A percentile compares a stretch with the other conserved stretches of the same genome.
phyloP scores from a whole-genome alignment of 2,797 vertebrate genomes.

The Ispidina picta region DNA sequence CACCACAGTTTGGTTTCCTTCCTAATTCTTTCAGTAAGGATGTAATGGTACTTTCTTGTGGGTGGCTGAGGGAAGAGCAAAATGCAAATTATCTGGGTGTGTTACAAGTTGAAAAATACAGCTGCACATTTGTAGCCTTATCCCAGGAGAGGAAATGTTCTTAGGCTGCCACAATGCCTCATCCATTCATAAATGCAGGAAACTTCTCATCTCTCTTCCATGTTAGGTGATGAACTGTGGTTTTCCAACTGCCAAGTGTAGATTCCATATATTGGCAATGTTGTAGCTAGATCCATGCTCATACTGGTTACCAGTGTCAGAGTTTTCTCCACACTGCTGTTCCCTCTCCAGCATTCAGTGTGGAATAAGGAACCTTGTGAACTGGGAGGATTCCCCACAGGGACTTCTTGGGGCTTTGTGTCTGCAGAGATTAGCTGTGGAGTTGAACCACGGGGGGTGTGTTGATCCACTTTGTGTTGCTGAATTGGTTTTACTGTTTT shows the following conservation, averaged over 20 bases:
- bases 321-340: neutral
- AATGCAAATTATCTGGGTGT: neutral
- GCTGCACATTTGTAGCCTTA: neutral
- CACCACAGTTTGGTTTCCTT: neutral
- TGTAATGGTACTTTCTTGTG: neutral
- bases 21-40: neutral
- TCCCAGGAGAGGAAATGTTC: neutral
- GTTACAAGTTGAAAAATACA: neutral
- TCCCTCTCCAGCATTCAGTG: fast-evolving
- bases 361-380: neutral
- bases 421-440: neutral
- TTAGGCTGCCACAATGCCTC: neutral
- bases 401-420: neutral
- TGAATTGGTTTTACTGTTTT: neutral
- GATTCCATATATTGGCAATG: fast-evolving
- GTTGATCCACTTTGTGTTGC: neutral
- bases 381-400: neutral
- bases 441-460: neutral
- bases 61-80: neutral
- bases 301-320: neutral
- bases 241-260: neutral
- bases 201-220: neutral
- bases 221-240: neutral
- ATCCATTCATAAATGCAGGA: neutral
- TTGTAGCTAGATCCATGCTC: fast-evolving